Conservation (phyloP, 2,113 vertebrate species). For the Boleophthalmus pectinirostris region DNA sequence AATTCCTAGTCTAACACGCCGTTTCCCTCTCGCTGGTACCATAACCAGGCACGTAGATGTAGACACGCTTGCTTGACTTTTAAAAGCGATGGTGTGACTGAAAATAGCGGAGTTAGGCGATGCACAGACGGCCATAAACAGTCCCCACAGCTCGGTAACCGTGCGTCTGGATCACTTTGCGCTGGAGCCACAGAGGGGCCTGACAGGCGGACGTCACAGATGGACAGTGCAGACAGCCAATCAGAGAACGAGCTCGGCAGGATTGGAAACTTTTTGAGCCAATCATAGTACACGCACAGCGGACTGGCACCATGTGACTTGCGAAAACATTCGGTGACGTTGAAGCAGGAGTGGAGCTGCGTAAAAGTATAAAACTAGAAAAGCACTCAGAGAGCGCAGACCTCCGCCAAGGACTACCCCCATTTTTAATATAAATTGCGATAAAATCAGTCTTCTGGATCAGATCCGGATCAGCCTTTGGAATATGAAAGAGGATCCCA, state of each 20-base stretch:
- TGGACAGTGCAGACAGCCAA: conserved; percentile 50
- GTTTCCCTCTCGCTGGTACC: not conserved
- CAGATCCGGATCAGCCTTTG: too few relatives aligned
- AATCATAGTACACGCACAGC: conserved; percentile 20
- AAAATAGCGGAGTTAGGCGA: conserved; percentile 14
- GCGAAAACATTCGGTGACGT: conserved; percentile 61
- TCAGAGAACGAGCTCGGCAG: not conserved
- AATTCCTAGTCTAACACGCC: conserved; percentile 14
- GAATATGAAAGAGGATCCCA: too few relatives aligned
- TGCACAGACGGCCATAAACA: conserved; percentile 38
- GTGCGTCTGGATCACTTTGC: conserved; percentile 1
- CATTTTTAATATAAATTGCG: too few relatives aligned
- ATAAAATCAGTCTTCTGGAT: too few relatives aligned
- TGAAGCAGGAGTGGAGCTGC: conserved; percentile 20
- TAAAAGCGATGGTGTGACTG: not conserved
- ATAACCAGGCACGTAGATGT: not conserved
- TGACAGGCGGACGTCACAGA: conserved; percentile 48
- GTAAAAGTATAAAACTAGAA: too few relatives aligned
- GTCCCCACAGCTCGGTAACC: conserved; percentile 7
- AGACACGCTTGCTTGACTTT: conserved; percentile 1
- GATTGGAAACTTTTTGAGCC: conserved; percentile 55
- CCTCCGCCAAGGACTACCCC: too few relatives aligned
- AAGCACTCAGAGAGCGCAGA: too few relatives aligned
- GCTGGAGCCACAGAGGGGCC: conserved; percentile 14
- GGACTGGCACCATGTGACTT: conserved; percentile 46